Evolutionary conservation across 2,113 vertebrate genomes (phyloP).

Genomic region (Anseranas semipalmata): DNA sequence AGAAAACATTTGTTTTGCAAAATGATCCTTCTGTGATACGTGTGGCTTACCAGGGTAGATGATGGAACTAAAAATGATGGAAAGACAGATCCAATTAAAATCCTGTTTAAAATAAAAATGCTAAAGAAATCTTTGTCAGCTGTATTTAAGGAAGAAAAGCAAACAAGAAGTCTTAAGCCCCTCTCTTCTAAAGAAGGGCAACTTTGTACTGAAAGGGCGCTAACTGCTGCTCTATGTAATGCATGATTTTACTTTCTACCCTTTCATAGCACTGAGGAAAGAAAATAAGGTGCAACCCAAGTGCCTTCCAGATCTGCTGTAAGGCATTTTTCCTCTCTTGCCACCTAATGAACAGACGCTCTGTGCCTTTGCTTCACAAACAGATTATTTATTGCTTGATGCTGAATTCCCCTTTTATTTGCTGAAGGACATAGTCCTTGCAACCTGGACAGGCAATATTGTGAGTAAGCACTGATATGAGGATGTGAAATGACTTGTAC

Average conservation of each 20-base stretch:
- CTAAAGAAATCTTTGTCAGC: background rate
- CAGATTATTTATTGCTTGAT: background rate
- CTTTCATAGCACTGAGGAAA: background rate
- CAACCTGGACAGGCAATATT: background rate
- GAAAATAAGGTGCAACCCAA: background rate
- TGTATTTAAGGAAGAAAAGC: background rate
- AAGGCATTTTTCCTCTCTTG: fast-evolving
- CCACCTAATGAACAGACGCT: background rate
- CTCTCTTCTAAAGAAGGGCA: background rate
- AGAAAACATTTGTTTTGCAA: background rate
- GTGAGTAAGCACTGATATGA: background rate
- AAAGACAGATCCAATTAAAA: constrained; percentile 40
- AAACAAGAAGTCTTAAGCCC: background rate
- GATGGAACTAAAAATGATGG: background rate
- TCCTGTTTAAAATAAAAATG: background rate
- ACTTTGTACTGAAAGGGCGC: background rate
- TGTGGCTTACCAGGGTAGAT: constrained; percentile 38
- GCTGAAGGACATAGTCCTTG: background rate
- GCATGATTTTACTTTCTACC: background rate
- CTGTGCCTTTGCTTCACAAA: background rate
- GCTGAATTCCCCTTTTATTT: background rate
- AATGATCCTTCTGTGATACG: background rate
- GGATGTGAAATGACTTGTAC: background rate
- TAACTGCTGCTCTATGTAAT: background rate
- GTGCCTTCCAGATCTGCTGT: background rate